Evolutionary conservation across 2,113 vertebrate genomes (phyloP).

Genomic region (Apteryx owenii): DNA sequence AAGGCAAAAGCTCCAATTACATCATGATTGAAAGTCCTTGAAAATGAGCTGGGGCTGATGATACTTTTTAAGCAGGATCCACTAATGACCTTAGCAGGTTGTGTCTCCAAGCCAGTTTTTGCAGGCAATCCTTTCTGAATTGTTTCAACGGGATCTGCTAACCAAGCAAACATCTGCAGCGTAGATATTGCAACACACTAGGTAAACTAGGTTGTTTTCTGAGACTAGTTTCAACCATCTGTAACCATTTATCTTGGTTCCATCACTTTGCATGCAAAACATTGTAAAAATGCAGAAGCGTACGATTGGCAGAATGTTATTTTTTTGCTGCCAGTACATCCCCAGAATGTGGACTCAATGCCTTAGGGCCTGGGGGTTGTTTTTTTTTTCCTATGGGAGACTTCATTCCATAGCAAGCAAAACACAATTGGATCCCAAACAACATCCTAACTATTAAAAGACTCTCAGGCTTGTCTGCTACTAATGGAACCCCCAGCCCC

Average conservation of each 20-base stretch:
- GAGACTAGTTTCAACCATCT: conserved; percentile 14
- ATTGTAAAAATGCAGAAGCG: neutral
- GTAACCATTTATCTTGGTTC: conserved; percentile 39
- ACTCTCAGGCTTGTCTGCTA: neutral
- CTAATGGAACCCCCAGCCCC: neutral
- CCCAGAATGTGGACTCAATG: neutral
- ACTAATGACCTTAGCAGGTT: neutral
- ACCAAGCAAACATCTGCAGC: neutral
- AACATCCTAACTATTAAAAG: conserved; percentile 15
- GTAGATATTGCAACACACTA: neutral
- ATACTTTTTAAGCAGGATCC: neutral
- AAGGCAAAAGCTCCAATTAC: neutral
- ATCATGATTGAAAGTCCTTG: neutral
- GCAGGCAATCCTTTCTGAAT: neutral
- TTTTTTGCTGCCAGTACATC: neutral
- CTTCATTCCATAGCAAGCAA: conserved; percentile 15
- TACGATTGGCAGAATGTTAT: neutral
- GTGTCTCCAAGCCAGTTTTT: neutral
- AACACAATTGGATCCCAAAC: neutral
- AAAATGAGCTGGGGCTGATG: neutral
- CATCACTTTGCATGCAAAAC: conserved; percentile 1
- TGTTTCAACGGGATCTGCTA: conserved; percentile 24
- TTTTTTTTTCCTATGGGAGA: neutral
- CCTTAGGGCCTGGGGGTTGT: neutral
- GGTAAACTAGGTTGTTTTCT: conserved; percentile 14